Evolutionary conservation across 2,888 invertebrate species (phyloP).

Genomic region (Chrysolina americana): DNA sequence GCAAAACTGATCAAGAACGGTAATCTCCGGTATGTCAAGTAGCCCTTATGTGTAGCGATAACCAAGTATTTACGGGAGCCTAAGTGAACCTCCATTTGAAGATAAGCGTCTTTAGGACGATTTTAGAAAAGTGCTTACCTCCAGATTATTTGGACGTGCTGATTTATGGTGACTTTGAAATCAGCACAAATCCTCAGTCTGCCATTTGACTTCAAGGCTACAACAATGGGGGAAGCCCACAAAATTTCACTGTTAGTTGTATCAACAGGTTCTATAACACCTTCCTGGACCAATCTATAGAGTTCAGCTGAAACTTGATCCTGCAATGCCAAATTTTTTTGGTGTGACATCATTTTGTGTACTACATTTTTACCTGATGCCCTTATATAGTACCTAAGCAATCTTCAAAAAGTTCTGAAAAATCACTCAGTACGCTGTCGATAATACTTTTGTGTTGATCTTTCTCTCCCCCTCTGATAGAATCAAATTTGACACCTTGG

Average conservation of each 20-base stretch:
- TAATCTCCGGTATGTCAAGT: slow-evolving; percentile 40
- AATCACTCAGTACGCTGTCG: too few relatives aligned
- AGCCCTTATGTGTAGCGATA: slow-evolving; percentile 31
- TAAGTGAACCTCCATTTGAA: slow-evolving; percentile 26
- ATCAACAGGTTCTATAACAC: background rate
- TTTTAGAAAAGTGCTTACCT: slow-evolving; percentile 25
- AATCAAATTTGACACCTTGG: too few relatives aligned
- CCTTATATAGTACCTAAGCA: too few relatives aligned
- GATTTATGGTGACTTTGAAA: slow-evolving; percentile 33
- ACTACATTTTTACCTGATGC: background rate
- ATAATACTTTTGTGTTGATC: too few relatives aligned
- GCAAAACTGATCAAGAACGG: slow-evolving; percentile 43
- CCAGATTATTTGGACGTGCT: slow-evolving; percentile 28
- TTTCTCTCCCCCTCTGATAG: too few relatives aligned
- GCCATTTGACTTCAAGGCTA: slow-evolving; percentile 9
- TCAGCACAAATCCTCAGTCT: too few relatives aligned
- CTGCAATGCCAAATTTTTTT: background rate
- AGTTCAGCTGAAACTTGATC: slow-evolving; percentile 27
- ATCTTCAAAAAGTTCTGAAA: too few relatives aligned
- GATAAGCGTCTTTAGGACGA: slow-evolving; percentile 26
- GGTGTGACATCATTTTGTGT: background rate
- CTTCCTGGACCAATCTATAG: background rate
- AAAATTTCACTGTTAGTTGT: slow-evolving; percentile 15
- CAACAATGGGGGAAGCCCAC: slow-evolving; percentile 29
- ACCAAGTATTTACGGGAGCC: slow-evolving; percentile 31